Evolutionary conservation across 37 sponge, comb jelly and placozoan species (phyloP), one percentile per base, ranked within the genome.

Genomic region (Beroe ovata): DNA sequence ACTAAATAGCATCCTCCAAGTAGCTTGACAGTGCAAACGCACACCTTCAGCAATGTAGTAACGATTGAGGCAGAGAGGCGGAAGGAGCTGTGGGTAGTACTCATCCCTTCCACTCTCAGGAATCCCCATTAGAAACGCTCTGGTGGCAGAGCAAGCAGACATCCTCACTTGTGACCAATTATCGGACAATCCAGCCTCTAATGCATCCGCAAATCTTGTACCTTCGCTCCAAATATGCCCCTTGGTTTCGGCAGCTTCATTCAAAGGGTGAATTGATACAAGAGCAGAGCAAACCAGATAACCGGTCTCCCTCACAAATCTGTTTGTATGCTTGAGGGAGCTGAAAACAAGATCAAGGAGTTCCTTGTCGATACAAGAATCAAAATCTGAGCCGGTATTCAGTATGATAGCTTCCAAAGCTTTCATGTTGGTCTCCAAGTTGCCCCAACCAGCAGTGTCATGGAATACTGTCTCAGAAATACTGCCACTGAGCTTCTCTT

Each of bases 11-110:
- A 91, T 38, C 11, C 93, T 66, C 98, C 95, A 97, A 0, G 93
- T 94, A 90, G 95, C 94, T 91, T 94, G 94, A n/a, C 93, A 95
- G 90, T 97, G 95, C 20, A 94, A 60, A 71, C 93, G 91, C 40
- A 97, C 95, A 8, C 98, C 98, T 42, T 95, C 95, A 0, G 98
- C 98, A 22, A 95, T 93, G 92, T 97, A 97, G 90, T 97, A 94
- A 92, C 97, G 90, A 89, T 97, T 97, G 63, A 95, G 92, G 71
- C 98, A 97, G 90, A 97, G 93, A 0, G 94, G 81, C 6, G 98
- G 95, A 8, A 97, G 89, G 23, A 97, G 90, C 29, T 54, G 30
- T 8, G 93, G 91, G 26, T 93, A 90, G 40, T 71, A 90, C 14
- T 62, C 69, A 26, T 72, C 69, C 64, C 89, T 84, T 1, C 54